Percentiles rank a stretch among this genome's conserved stretches.
Conservation (phyloP, 2,797 vertebrate species). For the Aplochiton taeniatus region DNA sequence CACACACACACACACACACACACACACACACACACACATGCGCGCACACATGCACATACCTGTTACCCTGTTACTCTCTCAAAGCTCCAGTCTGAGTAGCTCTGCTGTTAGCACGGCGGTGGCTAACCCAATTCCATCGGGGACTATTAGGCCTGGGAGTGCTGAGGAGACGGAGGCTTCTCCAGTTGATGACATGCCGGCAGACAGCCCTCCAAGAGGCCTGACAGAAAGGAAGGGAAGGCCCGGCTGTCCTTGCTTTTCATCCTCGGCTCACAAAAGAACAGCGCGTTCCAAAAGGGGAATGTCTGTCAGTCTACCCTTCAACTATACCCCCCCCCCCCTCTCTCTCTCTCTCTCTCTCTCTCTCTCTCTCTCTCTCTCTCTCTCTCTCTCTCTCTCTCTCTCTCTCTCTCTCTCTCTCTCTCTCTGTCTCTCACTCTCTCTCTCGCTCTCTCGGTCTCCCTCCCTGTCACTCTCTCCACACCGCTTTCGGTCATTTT, state of each 20-base stretch:
- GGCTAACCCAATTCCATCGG: conserved; percentile 48
- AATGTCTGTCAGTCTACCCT: too few species aligned
- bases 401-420: neutral
- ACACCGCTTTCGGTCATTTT: too few species aligned
- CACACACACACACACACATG: neutral
- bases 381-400: neutral
- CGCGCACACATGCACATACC: neutral
- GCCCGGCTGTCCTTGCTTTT: conserved; percentile 24
- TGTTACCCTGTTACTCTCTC: neutral
- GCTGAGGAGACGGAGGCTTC: conserved; percentile 31
- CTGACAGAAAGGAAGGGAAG: conserved; percentile 22
- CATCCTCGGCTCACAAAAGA: conserved; percentile 22
- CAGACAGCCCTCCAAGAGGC: conserved; percentile 22
- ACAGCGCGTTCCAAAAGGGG: too few species aligned
- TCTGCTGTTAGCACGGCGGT: conserved; percentile 14
- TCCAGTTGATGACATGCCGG: conserved; percentile 19
- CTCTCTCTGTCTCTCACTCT: too few species aligned
- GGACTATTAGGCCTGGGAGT: conserved; percentile 34
- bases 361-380: neutral
- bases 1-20: conserved; percentile 7
- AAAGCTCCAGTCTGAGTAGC: conserved; percentile 12
- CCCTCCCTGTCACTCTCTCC: too few species aligned
- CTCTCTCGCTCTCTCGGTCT: neutral
- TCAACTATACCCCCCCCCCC: too few species aligned
- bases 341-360: neutral